These are phyloP conservation scores for Grammomys dolichurus DNA, from an alignment of 2,113 vertebrate genomes.

Conservation along the genomic window DNA sequence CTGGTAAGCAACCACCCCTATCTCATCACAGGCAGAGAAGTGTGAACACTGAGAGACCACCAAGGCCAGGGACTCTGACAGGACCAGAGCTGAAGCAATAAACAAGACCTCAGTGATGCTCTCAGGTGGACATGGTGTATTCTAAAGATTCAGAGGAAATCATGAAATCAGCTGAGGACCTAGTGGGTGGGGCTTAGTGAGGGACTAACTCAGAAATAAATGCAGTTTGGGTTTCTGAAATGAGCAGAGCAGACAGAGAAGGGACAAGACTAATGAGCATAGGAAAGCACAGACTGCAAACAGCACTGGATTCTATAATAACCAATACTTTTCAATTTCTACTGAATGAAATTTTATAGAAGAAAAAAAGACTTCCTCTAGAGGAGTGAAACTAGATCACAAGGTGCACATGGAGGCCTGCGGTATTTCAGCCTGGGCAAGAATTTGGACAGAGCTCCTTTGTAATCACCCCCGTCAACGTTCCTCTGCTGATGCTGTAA, in stretches of 20 bases:
- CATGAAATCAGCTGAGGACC: not conserved
- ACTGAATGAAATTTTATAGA: not conserved
- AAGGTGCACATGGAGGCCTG: not conserved
- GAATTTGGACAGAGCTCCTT: not conserved
- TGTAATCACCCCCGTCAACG: not conserved
- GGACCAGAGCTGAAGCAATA: not conserved
- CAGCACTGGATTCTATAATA: not conserved
- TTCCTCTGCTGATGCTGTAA: not conserved
- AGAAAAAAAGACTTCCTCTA: conserved; percentile 4
- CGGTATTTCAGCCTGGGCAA: not conserved
- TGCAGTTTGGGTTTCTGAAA: not conserved
- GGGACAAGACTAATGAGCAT: not conserved
- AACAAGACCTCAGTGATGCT: not conserved
- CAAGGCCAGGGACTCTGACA: not conserved
- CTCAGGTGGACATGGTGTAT: not conserved
- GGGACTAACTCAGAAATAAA: not conserved
- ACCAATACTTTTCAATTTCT: not conserved
- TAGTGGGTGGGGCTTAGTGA: not conserved
- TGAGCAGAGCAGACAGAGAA: not conserved
- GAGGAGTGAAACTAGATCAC: not conserved
- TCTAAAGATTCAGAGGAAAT: conserved; percentile 2
- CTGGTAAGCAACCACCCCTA: not conserved
- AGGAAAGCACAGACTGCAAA: not conserved
- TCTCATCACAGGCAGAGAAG: not conserved
- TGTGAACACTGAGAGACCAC: not conserved